Conservation (phyloP, 2,113 vertebrate genomes). For the Cisticola juncidis region DNA sequence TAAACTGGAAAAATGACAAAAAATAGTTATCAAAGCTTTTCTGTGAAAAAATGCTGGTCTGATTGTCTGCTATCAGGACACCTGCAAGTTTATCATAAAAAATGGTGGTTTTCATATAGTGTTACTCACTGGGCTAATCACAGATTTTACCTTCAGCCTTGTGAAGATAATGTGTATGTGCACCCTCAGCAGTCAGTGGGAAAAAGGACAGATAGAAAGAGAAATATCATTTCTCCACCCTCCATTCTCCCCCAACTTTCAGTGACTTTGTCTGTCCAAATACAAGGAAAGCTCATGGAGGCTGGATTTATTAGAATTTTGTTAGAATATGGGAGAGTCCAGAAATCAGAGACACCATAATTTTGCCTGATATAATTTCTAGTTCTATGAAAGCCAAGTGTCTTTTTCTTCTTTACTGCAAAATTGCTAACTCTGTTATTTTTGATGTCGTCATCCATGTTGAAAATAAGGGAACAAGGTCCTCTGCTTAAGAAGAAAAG, state of each 20-base stretch:
- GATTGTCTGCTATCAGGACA: not conserved
- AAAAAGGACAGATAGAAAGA: not conserved
- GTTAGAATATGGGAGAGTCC: not conserved
- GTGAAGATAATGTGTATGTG: not conserved
- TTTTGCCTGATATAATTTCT: not conserved
- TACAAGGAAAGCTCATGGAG: not conserved
- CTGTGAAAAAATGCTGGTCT: not conserved
- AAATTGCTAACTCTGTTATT: not conserved
- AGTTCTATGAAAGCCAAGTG: not conserved
- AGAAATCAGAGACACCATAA: not conserved
- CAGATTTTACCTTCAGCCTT: not conserved
- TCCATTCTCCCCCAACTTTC: fast-evolving
- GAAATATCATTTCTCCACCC: not conserved
- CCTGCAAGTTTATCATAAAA: not conserved
- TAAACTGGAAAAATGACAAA: not conserved
- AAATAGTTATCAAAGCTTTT: not conserved
- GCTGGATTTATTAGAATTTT: not conserved
- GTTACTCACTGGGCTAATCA: not conserved
- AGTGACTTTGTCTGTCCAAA: not conserved
- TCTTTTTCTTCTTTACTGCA: not conserved
- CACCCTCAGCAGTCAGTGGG: not conserved
- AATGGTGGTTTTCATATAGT: not conserved
- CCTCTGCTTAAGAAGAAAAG: not conserved
- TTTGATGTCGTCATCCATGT: not conserved
- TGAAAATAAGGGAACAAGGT: not conserved